Conservation (phyloP, 2,888 invertebrate genomes). For the Cerastis rubricosa region DNA sequence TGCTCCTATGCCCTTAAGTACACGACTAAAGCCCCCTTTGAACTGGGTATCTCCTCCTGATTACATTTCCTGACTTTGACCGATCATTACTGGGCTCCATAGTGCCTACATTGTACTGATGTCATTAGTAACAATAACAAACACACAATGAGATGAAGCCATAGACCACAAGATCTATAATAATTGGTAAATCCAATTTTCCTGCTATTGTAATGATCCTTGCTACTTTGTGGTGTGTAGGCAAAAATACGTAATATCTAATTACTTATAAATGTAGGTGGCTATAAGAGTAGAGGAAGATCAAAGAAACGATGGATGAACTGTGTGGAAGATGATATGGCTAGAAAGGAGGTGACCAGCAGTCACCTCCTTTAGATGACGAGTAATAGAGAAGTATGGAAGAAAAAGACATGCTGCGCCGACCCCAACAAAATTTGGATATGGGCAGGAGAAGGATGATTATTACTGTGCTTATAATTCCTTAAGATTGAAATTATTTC, state of each 20-base stretch:
- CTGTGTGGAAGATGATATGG: no score
- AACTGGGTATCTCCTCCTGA: slow-evolving; percentile 24
- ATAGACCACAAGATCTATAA: slow-evolving; percentile 34
- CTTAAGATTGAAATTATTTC: not conserved
- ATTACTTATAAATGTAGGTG: no score
- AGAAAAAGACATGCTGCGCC: no score
- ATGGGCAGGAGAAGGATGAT: no score
- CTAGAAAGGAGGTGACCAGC: no score
- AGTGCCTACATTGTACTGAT: slow-evolving; percentile 24
- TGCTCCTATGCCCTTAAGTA: not conserved
- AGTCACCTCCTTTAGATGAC: no score
- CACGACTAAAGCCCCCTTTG: slow-evolving; percentile 3
- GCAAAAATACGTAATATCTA: no score
- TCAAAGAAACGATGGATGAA: no score
- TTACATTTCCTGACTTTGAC: slow-evolving; percentile 34
- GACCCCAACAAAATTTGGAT: no score
- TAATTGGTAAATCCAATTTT: slow-evolving; percentile 38
- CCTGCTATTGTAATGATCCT: slow-evolving; percentile 14
- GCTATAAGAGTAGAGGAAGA: no score
- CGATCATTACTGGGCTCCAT: slow-evolving; percentile 1
- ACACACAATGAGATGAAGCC: slow-evolving; percentile 41
- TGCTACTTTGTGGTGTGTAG: slow-evolving; percentile 1
- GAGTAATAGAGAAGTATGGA: no score
- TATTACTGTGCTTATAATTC: not conserved
- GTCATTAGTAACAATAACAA: slow-evolving; percentile 39